phyloP scores from a whole-genome alignment of 2,797 vertebrate species.

The Chromobotia macracanthus region DNA sequence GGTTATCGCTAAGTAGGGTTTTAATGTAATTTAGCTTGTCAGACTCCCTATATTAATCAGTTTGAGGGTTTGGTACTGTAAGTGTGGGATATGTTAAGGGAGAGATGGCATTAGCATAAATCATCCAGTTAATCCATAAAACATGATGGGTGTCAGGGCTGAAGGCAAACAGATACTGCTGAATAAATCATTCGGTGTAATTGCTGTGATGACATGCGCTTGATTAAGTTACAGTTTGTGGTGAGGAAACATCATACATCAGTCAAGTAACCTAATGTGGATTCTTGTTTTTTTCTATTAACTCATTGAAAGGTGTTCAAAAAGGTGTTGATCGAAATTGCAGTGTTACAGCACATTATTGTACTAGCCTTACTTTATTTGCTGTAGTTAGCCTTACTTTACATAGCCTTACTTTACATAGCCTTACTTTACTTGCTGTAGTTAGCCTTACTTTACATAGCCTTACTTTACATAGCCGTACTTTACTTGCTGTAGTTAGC shows the following conservation, averaged over 20 bases:
- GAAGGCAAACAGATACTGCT: constrained; percentile 20
- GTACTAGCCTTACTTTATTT: too few species aligned
- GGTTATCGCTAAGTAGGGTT: constrained; percentile 30
- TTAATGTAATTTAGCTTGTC: constrained; percentile 44
- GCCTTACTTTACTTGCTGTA: too few species aligned
- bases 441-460: too few species aligned
- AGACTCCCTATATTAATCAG: constrained; percentile 48
- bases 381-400: too few species aligned
- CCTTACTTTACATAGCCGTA: too few species aligned
- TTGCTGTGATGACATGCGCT: constrained; percentile 30
- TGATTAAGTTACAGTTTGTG: constrained; percentile 22
- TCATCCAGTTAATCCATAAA: constrained; percentile 36
- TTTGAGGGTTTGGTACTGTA: constrained; percentile 29
- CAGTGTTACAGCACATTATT: not conserved
- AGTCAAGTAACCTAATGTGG: constrained; percentile 6
- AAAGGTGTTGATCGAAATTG: constrained; percentile 23
- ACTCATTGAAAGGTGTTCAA: constrained; percentile 13
- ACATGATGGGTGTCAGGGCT: constrained; percentile 39
- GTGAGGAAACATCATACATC: constrained; percentile 8
- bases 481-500: too few species aligned
- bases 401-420: too few species aligned
- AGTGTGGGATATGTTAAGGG: constrained; percentile 31
- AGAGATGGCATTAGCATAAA: constrained; percentile 40
- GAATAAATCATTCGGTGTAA: constrained; percentile 50
- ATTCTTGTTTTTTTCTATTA: constrained; percentile 2